Percentiles rank a stretch among this genome's conserved stretches.
Evolutionary conservation across 2,888 invertebrate species (phyloP).

Genomic region (Eupithecia centaureata): DNA sequence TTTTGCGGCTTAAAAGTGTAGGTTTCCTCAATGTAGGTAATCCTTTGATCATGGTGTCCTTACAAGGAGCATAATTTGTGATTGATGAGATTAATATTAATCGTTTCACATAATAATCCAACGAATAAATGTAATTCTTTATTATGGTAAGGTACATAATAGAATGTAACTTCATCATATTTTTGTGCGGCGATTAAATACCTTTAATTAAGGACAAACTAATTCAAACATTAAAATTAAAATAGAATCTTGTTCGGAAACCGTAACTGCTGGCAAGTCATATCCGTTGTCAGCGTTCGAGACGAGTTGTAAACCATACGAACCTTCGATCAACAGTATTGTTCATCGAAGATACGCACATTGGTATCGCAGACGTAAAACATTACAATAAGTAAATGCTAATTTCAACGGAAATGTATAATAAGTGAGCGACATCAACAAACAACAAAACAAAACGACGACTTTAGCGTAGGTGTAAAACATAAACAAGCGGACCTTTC

Average conservation of each 20-base stretch:
- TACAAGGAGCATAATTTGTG: too few relatives aligned
- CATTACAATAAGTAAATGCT: background rate
- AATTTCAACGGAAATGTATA: conserved; percentile 7
- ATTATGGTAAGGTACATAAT: too few relatives aligned
- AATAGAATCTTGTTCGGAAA: conserved; percentile 31
- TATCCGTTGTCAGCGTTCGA: conserved; percentile 31
- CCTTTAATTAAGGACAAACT: too few relatives aligned
- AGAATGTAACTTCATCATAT: too few relatives aligned
- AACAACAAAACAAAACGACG: conserved; percentile 53
- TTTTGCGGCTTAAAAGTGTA: too few relatives aligned
- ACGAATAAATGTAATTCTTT: too few relatives aligned
- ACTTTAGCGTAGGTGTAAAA: conserved; percentile 60
- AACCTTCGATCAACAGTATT: conserved; percentile 5
- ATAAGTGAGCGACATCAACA: conserved; percentile 21
- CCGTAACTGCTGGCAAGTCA: conserved; percentile 32
- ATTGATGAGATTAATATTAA: too few relatives aligned
- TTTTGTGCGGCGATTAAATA: too few relatives aligned
- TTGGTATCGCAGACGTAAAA: background rate
- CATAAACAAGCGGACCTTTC: conserved; percentile 75
- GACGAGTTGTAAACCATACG: conserved; percentile 6
- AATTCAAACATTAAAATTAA: conserved; percentile 5
- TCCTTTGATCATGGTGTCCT: too few relatives aligned
- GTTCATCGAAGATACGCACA: too few relatives aligned
- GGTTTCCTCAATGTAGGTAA: too few relatives aligned
- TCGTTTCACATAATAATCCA: too few relatives aligned